Evolutionary conservation across 2,888 invertebrate species (phyloP).

Genomic region (Scaptomyza tumidula): DNA sequence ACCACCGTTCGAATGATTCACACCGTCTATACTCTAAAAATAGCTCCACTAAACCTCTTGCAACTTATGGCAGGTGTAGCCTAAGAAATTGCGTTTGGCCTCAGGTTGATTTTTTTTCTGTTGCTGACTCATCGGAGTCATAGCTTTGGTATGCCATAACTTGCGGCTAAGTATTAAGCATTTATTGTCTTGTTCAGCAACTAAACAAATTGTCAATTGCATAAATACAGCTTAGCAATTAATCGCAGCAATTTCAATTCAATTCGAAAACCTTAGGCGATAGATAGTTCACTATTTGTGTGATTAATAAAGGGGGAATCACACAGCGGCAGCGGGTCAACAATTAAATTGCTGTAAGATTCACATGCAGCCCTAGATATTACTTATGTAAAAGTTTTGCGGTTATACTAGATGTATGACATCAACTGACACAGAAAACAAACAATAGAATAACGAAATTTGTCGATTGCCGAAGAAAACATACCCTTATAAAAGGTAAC

Average conservation of each 20-base stretch:
- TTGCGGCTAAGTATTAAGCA: constrained; percentile 26
- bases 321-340: neutral
- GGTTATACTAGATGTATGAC: neutral
- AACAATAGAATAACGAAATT: neutral
- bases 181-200: constrained; percentile 6
- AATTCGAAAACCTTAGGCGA: constrained; percentile 13
- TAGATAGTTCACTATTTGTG: constrained; percentile 9
- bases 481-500: neutral
- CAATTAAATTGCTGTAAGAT: constrained; percentile 9
- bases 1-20: constrained; percentile 25
- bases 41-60: neutral
- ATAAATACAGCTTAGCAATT: constrained; percentile 15
- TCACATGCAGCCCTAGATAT: constrained; percentile 3
- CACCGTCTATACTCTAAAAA: neutral
- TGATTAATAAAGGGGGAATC: neutral
- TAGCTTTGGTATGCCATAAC: constrained; percentile 34
- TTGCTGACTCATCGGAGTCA: constrained; percentile 35
- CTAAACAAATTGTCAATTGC: constrained; percentile 1
- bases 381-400: neutral
- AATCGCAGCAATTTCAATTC: constrained; percentile 7
- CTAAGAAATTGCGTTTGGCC: constrained; percentile 12
- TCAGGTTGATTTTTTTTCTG: constrained; percentile 17
- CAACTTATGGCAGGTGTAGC: neutral
- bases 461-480: neutral
- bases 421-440: neutral